A percentile compares a stretch with the other conserved stretches of the same genome.
These are phyloP conservation scores for Jaculus jaculus DNA, from an alignment of 2,113 vertebrate genomes.

Conservation along the genomic window DNA sequence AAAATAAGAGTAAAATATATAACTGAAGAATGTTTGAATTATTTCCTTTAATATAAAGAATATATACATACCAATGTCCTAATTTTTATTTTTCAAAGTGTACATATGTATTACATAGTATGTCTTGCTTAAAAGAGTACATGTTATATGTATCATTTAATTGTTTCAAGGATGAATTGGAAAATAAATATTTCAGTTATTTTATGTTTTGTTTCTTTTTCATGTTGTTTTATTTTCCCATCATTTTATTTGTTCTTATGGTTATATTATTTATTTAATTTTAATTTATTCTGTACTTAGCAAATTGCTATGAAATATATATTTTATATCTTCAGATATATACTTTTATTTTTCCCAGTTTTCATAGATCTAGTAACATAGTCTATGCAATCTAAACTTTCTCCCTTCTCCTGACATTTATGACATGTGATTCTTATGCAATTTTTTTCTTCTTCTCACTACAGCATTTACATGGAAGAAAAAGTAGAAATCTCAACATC, in stretches of 20 bases:
- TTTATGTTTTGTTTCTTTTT: background rate
- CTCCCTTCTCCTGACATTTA: background rate
- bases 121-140: too few species aligned
- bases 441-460: rapidly evolving
- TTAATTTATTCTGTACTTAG: background rate
- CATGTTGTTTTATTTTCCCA: background rate
- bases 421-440: background rate
- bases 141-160: too few species aligned
- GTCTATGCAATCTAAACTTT: background rate
- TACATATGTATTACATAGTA: too few species aligned
- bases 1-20: background rate
- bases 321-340: background rate
- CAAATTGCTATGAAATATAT: background rate
- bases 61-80: background rate
- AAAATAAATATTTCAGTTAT: background rate
- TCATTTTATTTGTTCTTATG: background rate
- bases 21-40: background rate
- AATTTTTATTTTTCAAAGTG: too few species aligned
- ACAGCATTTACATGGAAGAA: background rate
- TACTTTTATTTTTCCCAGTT: background rate
- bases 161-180: background rate
- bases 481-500: background rate
- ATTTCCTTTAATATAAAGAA: background rate
- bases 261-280: background rate
- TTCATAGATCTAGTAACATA: background rate